Base-by-base conservation (phyloP, 1,140 invertebrate species). In the Acyrthosiphon pisum region DNA sequence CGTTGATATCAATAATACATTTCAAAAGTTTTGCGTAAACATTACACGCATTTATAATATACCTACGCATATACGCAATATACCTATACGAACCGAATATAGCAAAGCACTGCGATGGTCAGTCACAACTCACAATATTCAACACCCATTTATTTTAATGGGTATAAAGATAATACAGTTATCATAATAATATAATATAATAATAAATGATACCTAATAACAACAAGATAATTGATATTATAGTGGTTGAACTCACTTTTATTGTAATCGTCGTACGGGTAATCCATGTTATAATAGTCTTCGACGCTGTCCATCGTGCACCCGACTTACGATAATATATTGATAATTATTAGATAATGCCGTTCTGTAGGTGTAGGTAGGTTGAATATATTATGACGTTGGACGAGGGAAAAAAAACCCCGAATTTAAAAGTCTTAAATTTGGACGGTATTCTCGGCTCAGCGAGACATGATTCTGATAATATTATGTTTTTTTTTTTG, bases 241-340 rank as follows among this genome's bases (percentile, higher is more conserved):
- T 48, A 14, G 46, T 26, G n/a, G n/a, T n/a, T 8, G 2, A 37
- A 60, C 88, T 90, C 37, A 90, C 88, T 37, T 60, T 56, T 90
- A 60, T 30, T 60, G 50, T 41, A 41, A 41, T 90, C 88, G 50
- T 90, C 88, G 53, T 90, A 90, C 50, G 50, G 20, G 6, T 90
- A 90, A 26, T 90, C 88, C 50, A 30, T 9, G 48, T 50, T 22
- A 60, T 90, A 60, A 90, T 90, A 22, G 37, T 90, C 30, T 41
- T 60, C 35, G 35, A 26, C 35, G 35, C 26, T 37, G 87, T 50
- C 30, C 87, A 76, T 88, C 44, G 30, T 50, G 18, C 86, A 46
- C 18, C 41, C 41, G 41, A 83, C 23, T 76, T n/a, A 76, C 14
- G 60, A 76, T 68, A 22, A 8, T n/a, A 68, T 76, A n/a, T 30